Base-by-base conservation (phyloP, 2,113 vertebrate genomes). In the Callipepla squamata region DNA sequence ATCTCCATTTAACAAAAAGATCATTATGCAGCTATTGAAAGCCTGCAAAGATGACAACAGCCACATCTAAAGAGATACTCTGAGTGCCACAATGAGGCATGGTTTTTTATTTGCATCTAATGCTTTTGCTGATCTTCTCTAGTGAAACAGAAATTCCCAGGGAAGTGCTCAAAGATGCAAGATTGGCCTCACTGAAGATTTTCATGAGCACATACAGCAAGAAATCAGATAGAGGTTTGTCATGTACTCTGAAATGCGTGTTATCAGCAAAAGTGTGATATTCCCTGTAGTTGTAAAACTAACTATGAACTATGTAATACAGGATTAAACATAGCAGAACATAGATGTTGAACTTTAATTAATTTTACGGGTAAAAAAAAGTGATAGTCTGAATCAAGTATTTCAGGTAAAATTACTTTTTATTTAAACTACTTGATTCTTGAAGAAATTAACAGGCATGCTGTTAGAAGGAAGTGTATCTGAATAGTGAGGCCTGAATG, bases 1-100 rank as follows among this genome's bases (percentile, higher is more conserved):
- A 97, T 96, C 95, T 90, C 38, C 47, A 82, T 44, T 91, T 87
- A 80, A 96, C 94, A 94, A 95, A 94, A 95, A 96, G 85, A 74
- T 85, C 91, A 96, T 96, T 97, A 90, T 45, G 6, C 92, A 82
- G 89, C 83, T 77, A 66, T 76, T 92, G 88, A 97, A 93, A 96
- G 59, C 85, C 92, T 77, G 44, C 66, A 95, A 80, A 87, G 95
- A 94, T 34, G 86, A 96, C 79, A 89, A 94, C 90, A 95, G 94
- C 70, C 45, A 81, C n/a, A 73, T 92, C 79, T 96, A 83, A 96
- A 95, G 89, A 96, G 80, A 84, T 82, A 84, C 16, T 92, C 88
- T 90, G 13, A 32, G 76, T 75, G 47, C 69, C 93, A 86, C 50
- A 80, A 62, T 53, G 86, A 23, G 16, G 40, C 58, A 89, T 2